Evolutionary conservation across 2,888 invertebrate genomes (phyloP).

Genomic region (Nymphalis c-album): DNA sequence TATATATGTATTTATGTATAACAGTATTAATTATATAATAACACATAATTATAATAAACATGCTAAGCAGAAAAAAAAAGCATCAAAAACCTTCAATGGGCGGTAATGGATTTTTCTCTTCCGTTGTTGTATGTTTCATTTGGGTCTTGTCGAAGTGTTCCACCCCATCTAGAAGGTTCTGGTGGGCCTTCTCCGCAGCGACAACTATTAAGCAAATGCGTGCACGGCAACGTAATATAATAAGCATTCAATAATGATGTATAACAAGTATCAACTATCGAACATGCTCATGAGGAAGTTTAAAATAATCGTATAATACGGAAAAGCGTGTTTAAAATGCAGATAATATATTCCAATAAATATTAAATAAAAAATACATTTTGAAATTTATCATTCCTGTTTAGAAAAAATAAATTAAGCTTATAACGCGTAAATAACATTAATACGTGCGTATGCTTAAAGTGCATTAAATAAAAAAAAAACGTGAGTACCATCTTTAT

Average conservation of each 20-base stretch:
- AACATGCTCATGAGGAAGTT: constrained; percentile 26
- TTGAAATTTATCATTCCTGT: not conserved
- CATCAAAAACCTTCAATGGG: constrained; percentile 84
- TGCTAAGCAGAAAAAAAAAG: constrained; percentile 43
- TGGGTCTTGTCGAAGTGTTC: constrained; percentile 87
- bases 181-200: constrained; percentile 87
- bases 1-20: constrained; percentile 9
- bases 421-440: constrained; percentile 1
- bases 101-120: constrained; percentile 88
- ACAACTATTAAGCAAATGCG: constrained; percentile 82
- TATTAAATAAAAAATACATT: not conserved
- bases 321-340: constrained; percentile 32
- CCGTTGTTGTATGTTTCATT: constrained; percentile 87
- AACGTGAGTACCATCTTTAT: constrained; percentile 89
- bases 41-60: constrained; percentile 25
- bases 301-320: constrained; percentile 20
- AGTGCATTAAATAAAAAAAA: not conserved
- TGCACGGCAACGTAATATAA: constrained; percentile 58
- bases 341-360: constrained; percentile 16
- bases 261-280: constrained; percentile 15
- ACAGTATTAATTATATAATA: constrained; percentile 1
- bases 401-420: not conserved
- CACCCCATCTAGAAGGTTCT: constrained; percentile 86
- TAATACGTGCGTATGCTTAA: not conserved
- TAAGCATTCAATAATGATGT: constrained; percentile 43